Conservation (phyloP, 2,113 vertebrate species). For the Seriola quinqueradiata region DNA sequence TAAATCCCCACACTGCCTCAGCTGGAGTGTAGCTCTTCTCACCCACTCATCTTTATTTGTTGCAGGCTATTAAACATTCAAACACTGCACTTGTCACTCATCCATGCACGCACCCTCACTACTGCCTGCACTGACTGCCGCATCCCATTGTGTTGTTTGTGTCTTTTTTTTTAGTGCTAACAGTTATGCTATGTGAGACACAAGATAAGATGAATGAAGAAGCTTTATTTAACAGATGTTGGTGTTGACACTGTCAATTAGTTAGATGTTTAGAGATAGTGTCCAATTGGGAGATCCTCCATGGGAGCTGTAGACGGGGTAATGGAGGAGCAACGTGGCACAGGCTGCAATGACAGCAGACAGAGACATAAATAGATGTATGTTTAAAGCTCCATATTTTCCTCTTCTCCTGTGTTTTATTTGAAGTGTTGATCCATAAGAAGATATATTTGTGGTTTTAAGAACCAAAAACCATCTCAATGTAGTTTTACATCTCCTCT, state of each 20-base stretch:
- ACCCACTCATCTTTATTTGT: background rate
- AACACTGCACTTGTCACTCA: background rate
- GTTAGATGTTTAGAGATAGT: background rate
- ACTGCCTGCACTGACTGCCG: too few relatives aligned
- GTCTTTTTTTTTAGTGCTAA: background rate
- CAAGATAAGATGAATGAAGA: background rate
- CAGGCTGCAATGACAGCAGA: too few relatives aligned
- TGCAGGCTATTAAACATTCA: background rate
- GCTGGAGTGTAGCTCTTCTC: background rate
- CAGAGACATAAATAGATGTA: too few relatives aligned
- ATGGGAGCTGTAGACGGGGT: too few relatives aligned
- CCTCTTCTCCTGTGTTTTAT: too few relatives aligned
- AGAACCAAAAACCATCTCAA: too few relatives aligned
- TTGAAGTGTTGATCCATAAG: too few relatives aligned
- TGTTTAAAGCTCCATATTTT: too few relatives aligned
- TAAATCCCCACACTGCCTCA: background rate
- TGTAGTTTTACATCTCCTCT: too few relatives aligned
- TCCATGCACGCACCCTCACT: background rate
- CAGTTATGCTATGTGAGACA: background rate
- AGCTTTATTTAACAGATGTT: background rate
- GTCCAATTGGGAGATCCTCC: background rate
- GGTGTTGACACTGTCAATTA: background rate
- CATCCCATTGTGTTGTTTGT: background rate
- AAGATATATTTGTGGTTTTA: too few relatives aligned
- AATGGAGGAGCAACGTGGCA: too few relatives aligned